Evolutionary conservation across 2,888 invertebrate species (phyloP).

Genomic region (Drosophila ustulata): DNA sequence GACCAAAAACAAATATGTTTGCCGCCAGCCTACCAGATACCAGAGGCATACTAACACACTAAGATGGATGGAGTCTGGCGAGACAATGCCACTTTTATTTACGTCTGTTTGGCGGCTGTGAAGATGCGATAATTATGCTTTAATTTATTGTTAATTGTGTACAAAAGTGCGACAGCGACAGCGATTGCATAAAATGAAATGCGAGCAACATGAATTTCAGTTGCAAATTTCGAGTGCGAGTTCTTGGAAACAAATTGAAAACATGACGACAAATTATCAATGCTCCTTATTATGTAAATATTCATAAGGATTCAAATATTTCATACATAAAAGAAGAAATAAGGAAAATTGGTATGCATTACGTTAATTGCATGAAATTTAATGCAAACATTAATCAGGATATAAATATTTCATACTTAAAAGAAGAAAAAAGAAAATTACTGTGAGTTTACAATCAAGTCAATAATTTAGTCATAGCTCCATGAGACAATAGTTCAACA

Average conservation of each 20-base stretch:
- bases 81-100: conserved; percentile 39
- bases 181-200: background rate
- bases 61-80: conserved; percentile 3
- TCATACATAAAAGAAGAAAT: too few species aligned
- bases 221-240: background rate
- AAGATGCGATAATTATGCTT: conserved; percentile 67
- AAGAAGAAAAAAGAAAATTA: too few species aligned
- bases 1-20: conserved; percentile 18
- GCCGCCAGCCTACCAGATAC: conserved; percentile 44
- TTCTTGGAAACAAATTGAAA: background rate
- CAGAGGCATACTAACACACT: conserved; percentile 30
- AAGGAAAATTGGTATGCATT: too few species aligned
- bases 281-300: too few species aligned
- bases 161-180: conserved; percentile 53
- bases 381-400: too few species aligned
- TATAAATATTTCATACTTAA: too few species aligned
- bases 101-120: conserved; percentile 26
- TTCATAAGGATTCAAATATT: too few species aligned
- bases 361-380: too few species aligned
- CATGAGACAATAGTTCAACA: too few species aligned
- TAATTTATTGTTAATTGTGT: conserved; percentile 76
- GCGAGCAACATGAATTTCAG: conserved; percentile 9
- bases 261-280: too few species aligned
- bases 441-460: too few species aligned
- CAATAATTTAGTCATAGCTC: too few species aligned